Evolutionary conservation across 2,797 vertebrate genomes (phyloP), one percentile per base, ranked within the genome.

Genomic region (Tamandua tetradactyla): DNA sequence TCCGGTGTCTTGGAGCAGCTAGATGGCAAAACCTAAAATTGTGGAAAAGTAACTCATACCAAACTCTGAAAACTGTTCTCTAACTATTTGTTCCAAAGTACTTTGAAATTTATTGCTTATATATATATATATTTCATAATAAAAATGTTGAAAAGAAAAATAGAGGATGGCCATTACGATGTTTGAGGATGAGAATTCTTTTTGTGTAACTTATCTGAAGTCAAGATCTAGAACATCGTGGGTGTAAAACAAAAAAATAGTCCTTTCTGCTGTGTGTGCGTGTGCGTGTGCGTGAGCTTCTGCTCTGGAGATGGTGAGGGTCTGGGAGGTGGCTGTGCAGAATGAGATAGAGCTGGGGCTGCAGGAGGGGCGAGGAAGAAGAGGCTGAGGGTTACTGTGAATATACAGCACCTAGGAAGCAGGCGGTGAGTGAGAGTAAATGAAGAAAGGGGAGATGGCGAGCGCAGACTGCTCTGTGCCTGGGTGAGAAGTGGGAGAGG

Each of bases 161-260:
- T 64, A 72, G 95, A 69, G 23, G 59, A 4, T 35, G 72, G 57
- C 37, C 57, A 47, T 69, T n/a, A 15, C 27, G 13, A 15, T 14
- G 52, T 91, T 84, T 64, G 86, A 91, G 87, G n/a, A 59, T 75
- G 71, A 96, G 87, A 75, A 62, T 64, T 89, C 83, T 91, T 61
- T 69, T 74, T 87, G 66, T 74, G n/a, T 66, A 69, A 81, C 57
- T 49, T 80, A 79, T 66, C 91, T 64, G 17, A 35, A 72, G 62
- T 57, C 91, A 85, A n/a, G 87, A 93, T 89, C 93, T 89, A 84
- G 78, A 84, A 79, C 44, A 49, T 3, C 0, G 32, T 82, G 93
- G 94, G 87, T 88, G 69, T 85, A 47, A 89, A 94, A 89, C 72
- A 84, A 81, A 86, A 49, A 94, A 80, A 49, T 27, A 79, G 62